These are phyloP conservation scores for Cyrtonyx montezumae DNA, from an alignment of 2,113 vertebrate species.

Conservation along the genomic window DNA sequence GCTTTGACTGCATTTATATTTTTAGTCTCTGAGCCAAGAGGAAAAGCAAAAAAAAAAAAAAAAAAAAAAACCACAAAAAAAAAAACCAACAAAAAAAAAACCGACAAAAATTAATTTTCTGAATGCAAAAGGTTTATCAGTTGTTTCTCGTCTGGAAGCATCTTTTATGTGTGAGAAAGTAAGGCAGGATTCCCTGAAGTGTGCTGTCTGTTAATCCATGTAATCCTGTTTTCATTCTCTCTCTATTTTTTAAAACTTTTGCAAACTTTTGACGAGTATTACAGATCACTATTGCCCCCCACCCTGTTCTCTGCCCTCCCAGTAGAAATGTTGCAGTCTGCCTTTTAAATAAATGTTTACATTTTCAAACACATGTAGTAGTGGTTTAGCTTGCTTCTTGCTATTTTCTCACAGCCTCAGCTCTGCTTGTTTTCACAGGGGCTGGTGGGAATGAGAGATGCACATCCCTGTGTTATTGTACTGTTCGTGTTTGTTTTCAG, in stretches of 20 bases:
- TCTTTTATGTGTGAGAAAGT: not conserved
- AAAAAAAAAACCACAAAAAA: no score
- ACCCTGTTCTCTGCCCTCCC: not conserved
- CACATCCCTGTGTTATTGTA: slow-evolving; percentile 66
- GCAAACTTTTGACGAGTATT: not conserved
- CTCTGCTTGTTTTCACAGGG: slow-evolving; percentile 75
- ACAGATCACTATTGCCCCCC: not conserved
- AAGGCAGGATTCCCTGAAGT: not conserved
- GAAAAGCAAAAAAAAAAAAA: not conserved
- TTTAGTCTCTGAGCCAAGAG: not conserved
- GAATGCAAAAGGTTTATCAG: not conserved
- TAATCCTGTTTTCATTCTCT: not conserved
- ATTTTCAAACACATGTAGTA: slow-evolving; percentile 21
- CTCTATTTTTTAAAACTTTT: not conserved
- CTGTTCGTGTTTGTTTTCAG: slow-evolving; percentile 72
- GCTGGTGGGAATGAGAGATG: slow-evolving; percentile 55
- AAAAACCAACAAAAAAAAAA: not conserved
- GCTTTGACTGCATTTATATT: not conserved
- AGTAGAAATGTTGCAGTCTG: slow-evolving; percentile 22
- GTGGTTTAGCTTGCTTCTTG: slow-evolving; percentile 53
- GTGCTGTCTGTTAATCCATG: not conserved
- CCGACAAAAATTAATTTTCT: not conserved
- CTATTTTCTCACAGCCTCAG: slow-evolving; percentile 69
- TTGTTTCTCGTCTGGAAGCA: not conserved
- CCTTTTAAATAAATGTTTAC: slow-evolving; percentile 74